A percentile compares a stretch with the other conserved stretches of the same genome.
Evolutionary conservation across 2,888 invertebrate species (phyloP).

Genomic region (Scaptomyza cyrtandrae): DNA sequence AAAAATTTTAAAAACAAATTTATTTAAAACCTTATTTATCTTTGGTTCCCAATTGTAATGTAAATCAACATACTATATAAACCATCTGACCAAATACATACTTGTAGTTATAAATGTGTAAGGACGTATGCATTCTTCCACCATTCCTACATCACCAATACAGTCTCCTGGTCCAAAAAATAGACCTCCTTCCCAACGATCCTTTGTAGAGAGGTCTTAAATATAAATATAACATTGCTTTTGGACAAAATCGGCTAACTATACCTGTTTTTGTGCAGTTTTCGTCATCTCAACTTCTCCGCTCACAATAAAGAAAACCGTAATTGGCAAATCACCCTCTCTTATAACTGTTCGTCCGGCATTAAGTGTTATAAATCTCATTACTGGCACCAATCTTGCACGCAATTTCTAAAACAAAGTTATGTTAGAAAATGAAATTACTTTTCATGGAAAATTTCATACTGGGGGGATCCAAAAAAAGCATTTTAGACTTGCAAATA

Average conservation of each 20-base stretch:
- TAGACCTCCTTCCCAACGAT: constrained; percentile 40
- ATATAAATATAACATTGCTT: neutral
- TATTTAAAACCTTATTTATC: neutral
- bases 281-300: constrained; percentile 85
- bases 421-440: constrained; percentile 27
- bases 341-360: constrained; percentile 87
- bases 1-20: neutral
- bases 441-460: constrained; percentile 2
- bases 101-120: constrained; percentile 59
- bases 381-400: constrained; percentile 87
- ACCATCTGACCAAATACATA: constrained; percentile 33
- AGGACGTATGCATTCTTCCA: constrained; percentile 55
- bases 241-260: constrained; percentile 37
- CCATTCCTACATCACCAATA: constrained; percentile 73
- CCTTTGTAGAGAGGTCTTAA: constrained; percentile 8
- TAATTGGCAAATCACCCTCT: constrained; percentile 87
- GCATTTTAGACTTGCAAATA: constrained; percentile 87
- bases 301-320: constrained; percentile 88
- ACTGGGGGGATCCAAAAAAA: constrained; percentile 87
- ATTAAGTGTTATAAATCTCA: constrained; percentile 87
- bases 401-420: constrained; percentile 86
- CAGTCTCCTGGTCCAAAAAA: constrained; percentile 78
- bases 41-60: too few relatives aligned
- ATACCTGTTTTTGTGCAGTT: constrained; percentile 67
- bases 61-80: too few relatives aligned